Evolutionary conservation across 2,888 invertebrate genomes (phyloP).

Genomic region (Chalcosyrphus nemorum): DNA sequence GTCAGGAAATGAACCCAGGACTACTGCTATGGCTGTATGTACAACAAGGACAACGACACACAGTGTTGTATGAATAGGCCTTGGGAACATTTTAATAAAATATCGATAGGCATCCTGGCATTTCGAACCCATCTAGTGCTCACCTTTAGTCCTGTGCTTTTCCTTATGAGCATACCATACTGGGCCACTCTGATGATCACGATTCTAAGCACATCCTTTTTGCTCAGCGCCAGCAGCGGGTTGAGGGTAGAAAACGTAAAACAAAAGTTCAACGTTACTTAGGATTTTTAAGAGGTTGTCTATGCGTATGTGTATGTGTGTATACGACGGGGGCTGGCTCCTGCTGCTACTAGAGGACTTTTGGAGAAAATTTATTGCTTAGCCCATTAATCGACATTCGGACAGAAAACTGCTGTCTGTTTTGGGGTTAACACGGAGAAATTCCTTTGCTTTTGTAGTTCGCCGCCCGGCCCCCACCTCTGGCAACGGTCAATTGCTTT

Average conservation of each 20-base stretch:
- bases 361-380: conserved; percentile 55
- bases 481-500: conserved; percentile 62
- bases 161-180: neutral
- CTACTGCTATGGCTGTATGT: neutral
- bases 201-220: conserved; percentile 56
- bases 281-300: conserved; percentile 11
- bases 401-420: conserved; percentile 55
- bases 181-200: conserved; percentile 47
- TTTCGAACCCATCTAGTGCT: conserved; percentile 3
- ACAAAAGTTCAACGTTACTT: conserved; percentile 63
- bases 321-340: neutral
- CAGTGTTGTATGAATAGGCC: neutral
- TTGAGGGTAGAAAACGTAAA: conserved; percentile 18
- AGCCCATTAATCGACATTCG: conserved; percentile 63
- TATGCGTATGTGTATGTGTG: no score
- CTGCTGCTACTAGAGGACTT: no score
- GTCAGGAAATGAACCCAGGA: neutral
- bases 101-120: conserved; percentile 42
- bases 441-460: conserved; percentile 2
- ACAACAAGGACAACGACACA: neutral
- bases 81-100: conserved; percentile 61
- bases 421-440: conserved; percentile 12
- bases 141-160: conserved; percentile 20
- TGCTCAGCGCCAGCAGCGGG: neutral
- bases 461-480: neutral